phyloP scores from a whole-genome alignment of 2,113 vertebrate genomes.

The Tupaia chinensis region DNA sequence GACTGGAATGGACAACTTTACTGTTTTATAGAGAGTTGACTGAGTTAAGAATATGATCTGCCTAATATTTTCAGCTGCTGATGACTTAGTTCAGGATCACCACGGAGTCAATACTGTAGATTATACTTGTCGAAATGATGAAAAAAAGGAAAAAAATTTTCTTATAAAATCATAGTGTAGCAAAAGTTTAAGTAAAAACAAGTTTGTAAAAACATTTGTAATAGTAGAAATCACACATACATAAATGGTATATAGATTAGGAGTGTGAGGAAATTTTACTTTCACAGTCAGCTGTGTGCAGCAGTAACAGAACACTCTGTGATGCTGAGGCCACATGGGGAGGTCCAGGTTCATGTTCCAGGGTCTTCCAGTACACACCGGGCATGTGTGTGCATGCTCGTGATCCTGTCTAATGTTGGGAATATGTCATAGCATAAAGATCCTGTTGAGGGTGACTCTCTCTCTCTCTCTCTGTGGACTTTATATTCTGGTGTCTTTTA shows the following conservation, averaged over 20 bases:
- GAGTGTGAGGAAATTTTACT: background rate
- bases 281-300: too few relatives aligned
- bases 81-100: background rate
- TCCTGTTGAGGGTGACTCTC: too few relatives aligned
- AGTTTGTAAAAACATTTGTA: background rate
- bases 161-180: slow-evolving; percentile 27
- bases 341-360: too few relatives aligned
- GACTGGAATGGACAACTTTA: slow-evolving; percentile 25
- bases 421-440: too few relatives aligned
- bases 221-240: background rate
- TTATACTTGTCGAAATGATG: slow-evolving; percentile 12
- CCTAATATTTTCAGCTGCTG: background rate
- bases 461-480: background rate
- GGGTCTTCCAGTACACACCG: too few relatives aligned
- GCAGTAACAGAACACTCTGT: too few relatives aligned
- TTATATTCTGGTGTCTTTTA: background rate
- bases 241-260: background rate
- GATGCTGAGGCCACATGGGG: too few relatives aligned
- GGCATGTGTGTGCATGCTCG: too few relatives aligned
- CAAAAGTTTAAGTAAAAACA: background rate
- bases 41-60: slow-evolving; percentile 34
- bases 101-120: background rate
- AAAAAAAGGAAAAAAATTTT: background rate
- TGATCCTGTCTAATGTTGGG: too few relatives aligned
- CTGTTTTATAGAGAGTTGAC: slow-evolving; percentile 31